Base-by-base conservation (phyloP, 2,888 invertebrate species). In the Cartodere bifasciata region DNA sequence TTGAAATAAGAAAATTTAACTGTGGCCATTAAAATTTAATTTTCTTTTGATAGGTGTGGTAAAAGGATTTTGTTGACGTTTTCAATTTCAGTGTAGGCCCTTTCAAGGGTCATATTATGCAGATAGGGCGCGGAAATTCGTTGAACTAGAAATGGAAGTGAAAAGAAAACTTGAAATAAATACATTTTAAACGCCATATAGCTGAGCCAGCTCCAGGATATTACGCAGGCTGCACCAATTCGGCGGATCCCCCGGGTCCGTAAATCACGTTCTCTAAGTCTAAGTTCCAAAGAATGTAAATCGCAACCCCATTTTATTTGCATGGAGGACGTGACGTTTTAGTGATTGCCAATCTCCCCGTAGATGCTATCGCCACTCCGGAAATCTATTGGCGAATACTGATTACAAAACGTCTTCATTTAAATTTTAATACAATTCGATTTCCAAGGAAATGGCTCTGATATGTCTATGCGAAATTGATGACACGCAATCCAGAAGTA, bases 351-450 rank as follows among this genome's bases (percentile, higher is more conserved):
- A 53, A 55, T 54, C 55, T 56, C 50, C 48, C 48, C 39, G 42
- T 42, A 48, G 54, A 53, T 53, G 35, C 38, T 56, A 56, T 56
- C 55, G 41, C 29, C 40, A 43, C 43, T 44, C 48, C 52, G 56
- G 57, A 58, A 59, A 58, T 58, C 57, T 58, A 59, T 58, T 58
- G 58, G 56, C 53, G 51, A 49, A 53, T 46, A 49, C 49, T 53
- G 57, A 56, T 56, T 58, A 55, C 57, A 52, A 53, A 59, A 59
- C 52, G 56, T 57, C 56, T 56, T 56, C 52, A 56, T 58, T 58
- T 58, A 51, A 56, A 57, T 56, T 58, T 56, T 58, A 58, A 57
- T 58, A 52, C 55, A 49, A 49, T 54, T 48, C 49, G 43, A 46
- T 43, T 45, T 42, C 39, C 43, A 44, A 44, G 45, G 46, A 52